Conservation (phyloP, 2,113 vertebrate species). For the Cochlearius cochlearius region DNA sequence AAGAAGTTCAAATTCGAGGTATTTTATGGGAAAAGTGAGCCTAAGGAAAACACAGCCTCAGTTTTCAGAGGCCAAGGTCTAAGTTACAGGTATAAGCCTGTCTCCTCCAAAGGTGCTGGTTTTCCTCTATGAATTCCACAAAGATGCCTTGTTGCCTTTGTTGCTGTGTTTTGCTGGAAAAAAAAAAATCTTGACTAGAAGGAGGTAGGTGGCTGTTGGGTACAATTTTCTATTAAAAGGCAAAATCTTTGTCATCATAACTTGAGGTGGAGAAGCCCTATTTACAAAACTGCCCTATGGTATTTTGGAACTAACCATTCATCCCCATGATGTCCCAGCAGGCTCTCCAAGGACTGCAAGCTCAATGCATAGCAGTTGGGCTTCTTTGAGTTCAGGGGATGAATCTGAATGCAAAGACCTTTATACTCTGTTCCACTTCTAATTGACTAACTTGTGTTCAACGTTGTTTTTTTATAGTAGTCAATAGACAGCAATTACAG, state of each 20-base stretch:
- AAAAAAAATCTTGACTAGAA: background rate
- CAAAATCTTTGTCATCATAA: background rate
- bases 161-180: background rate
- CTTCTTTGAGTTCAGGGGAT: background rate
- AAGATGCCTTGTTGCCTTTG: background rate
- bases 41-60: conserved; percentile 14
- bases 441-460: background rate
- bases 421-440: background rate
- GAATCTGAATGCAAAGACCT: background rate
- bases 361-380: background rate
- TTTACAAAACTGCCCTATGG: background rate
- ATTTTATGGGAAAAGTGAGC: conserved; percentile 22
- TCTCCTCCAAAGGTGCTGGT: background rate
- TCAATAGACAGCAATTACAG: background rate
- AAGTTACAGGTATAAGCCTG: background rate
- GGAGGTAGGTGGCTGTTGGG: background rate
- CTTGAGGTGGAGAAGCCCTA: background rate
- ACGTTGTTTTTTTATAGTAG: background rate
- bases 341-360: background rate
- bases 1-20: background rate
- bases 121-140: background rate
- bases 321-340: background rate
- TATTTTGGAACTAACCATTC: background rate
- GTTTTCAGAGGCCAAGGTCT: conserved; percentile 4
- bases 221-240: background rate